Base-by-base conservation (phyloP, 2,797 vertebrate genomes). In the Cossypha polioptera region DNA sequence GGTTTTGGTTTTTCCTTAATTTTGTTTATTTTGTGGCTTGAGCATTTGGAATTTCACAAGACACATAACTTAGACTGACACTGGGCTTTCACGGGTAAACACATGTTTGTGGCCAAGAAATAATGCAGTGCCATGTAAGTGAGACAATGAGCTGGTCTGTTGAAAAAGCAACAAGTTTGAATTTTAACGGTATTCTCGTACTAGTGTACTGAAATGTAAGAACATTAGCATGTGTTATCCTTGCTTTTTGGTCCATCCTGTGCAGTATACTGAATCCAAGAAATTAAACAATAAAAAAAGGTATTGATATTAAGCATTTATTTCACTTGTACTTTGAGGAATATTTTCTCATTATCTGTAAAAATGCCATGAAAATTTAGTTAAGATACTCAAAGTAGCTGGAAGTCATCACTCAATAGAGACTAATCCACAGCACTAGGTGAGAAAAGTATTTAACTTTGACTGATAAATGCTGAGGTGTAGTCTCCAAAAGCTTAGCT, bases 21-120 rank as follows among this genome's bases (percentile, higher is more conserved):
- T 91, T 86, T 96, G 95, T 93, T 96, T 96, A 53, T 87, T 83
- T 94, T 95, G 95, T 95, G 96, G 95, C 45, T 91, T 87, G 67
- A 91, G 67, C 86, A 33, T 95, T 95, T 94, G 63, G 86, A 93
- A 87, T 95, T 96, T 95, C 95, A 97, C 86, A 97, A 96, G 92
- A 95, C 67, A 33, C 58, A 59, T 59, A 95, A 91, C 48, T 88
- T 53, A 92, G 90, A 90, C 57, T 95, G 93, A 96, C 93, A 97
- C 67, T 84, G 82, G 59, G 53, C 87, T 94, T 96, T 96, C 94
- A 95, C 2, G 28, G 42, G 71, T 89, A 96, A 97, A 94, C 88
- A 90, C 48, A 91, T 86, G 86, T 85, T 94, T 95, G 88, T 93
- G 94, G 93, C 69, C 65, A 69, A 94, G 80, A 83, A 92, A 88